These are phyloP conservation scores for Mus spicilegus DNA, from an alignment of 2,113 vertebrate species.

Conservation along the genomic window DNA sequence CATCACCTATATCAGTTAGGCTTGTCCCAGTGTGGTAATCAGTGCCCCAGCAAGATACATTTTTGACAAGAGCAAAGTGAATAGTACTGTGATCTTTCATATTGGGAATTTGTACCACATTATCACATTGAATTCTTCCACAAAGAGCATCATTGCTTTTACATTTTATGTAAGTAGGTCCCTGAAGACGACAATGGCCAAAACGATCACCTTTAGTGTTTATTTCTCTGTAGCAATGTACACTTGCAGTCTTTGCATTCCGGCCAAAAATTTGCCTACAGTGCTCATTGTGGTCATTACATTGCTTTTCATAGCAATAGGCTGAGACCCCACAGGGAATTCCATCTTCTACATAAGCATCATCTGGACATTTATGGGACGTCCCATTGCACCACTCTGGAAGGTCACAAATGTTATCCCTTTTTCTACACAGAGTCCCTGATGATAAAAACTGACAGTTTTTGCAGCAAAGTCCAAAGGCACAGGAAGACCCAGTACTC, in stretches of 20 bases:
- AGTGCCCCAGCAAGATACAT: conserved; percentile 61
- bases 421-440: conserved; percentile 88
- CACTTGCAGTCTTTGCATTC: neutral
- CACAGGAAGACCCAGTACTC: conserved; percentile 73
- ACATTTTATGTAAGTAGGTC: conserved; percentile 66
- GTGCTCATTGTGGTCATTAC: conserved; percentile 86
- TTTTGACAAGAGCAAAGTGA: conserved; percentile 30
- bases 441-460: conserved; percentile 84
- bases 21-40: conserved; percentile 64
- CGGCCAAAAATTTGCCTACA: conserved; percentile 90
- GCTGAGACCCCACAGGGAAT: conserved; percentile 84
- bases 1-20: conserved; percentile 56
- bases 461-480: conserved; percentile 83
- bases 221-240: conserved; percentile 70
- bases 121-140: conserved; percentile 75
- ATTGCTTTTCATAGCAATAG: conserved; percentile 92
- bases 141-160: conserved; percentile 58
- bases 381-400: conserved; percentile 92
- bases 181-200: conserved; percentile 74
- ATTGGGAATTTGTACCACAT: conserved; percentile 24
- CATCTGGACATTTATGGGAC: conserved; percentile 88
- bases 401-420: conserved; percentile 89
- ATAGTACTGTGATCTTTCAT: conserved; percentile 46
- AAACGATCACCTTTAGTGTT: conserved; percentile 74
- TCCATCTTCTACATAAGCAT: conserved; percentile 91